These are phyloP conservation scores for Rhodinocichla rosea DNA, from an alignment of 2,113 vertebrate species.

Conservation along the genomic window DNA sequence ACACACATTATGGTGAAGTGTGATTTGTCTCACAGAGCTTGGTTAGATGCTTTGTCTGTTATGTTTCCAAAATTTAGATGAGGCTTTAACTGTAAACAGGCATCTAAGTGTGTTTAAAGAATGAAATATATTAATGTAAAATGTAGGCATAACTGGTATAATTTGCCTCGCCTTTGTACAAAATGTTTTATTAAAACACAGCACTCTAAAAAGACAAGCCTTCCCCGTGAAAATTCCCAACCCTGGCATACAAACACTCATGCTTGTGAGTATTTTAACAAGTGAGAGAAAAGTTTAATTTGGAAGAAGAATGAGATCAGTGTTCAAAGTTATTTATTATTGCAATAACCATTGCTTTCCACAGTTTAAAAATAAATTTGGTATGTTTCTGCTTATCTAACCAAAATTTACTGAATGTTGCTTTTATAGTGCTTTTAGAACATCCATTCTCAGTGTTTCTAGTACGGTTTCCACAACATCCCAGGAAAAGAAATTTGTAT, in stretches of 20 bases:
- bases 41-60: not conserved
- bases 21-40: not conserved
- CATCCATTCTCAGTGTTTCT: conserved; percentile 26
- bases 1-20: not conserved
- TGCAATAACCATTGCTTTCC: not conserved
- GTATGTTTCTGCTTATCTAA: conserved; percentile 23
- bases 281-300: not conserved
- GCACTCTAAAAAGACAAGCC: not conserved
- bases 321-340: not conserved
- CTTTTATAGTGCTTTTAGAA: conserved; percentile 18
- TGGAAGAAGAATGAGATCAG: not conserved
- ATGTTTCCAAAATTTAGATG: not conserved
- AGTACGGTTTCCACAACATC: conserved; percentile 53
- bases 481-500: not conserved
- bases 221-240: not conserved
- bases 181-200: not conserved
- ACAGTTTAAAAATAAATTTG: not conserved
- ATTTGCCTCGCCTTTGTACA: not conserved
- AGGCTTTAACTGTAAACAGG: not conserved
- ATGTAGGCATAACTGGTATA: not conserved
- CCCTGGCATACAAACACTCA: not conserved
- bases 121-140: not conserved
- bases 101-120: not conserved
- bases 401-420: not conserved
- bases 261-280: not conserved